Percentiles rank a stretch among this genome's conserved stretches.
These are phyloP conservation scores for Jordanella pulchra DNA, from an alignment of 2,797 vertebrate genomes.

Conservation along the genomic window DNA sequence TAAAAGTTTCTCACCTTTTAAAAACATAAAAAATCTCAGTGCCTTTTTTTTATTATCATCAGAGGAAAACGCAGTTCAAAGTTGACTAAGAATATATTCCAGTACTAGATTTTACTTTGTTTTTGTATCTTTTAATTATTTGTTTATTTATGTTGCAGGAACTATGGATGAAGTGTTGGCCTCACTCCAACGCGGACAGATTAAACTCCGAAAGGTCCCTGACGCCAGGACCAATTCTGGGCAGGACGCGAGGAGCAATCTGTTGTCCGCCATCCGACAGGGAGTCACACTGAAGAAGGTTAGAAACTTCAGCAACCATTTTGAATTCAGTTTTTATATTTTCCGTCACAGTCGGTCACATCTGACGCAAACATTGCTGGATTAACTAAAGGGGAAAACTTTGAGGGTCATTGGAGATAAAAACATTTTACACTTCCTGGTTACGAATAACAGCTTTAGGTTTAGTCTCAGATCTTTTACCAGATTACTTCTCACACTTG, in stretches of 20 bases:
- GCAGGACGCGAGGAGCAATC: slow-evolving; percentile 73
- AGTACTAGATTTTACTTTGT: background rate
- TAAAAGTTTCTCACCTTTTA: background rate
- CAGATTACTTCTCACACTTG: too few species aligned
- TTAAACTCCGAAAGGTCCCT: slow-evolving; percentile 78
- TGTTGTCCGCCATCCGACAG: slow-evolving; percentile 88
- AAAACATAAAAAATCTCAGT: background rate
- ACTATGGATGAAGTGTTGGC: slow-evolving; percentile 94
- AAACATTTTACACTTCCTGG: background rate
- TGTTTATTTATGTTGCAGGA: slow-evolving; percentile 68
- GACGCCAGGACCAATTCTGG: background rate
- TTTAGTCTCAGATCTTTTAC: too few species aligned
- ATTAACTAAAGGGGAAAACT: background rate
- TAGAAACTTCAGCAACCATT: background rate
- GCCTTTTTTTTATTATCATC: too few species aligned
- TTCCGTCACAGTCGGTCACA: background rate
- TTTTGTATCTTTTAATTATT: background rate
- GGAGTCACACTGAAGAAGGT: slow-evolving; percentile 90
- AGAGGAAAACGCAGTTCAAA: background rate
- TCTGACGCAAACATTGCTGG: background rate
- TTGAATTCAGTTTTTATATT: background rate
- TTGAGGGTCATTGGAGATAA: background rate
- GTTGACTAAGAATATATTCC: background rate
- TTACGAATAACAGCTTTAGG: background rate
- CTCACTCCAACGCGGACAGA: slow-evolving; percentile 83